Conservation (phyloP, 2,113 vertebrate species). For the Tetraodon nigroviridis region DNA sequence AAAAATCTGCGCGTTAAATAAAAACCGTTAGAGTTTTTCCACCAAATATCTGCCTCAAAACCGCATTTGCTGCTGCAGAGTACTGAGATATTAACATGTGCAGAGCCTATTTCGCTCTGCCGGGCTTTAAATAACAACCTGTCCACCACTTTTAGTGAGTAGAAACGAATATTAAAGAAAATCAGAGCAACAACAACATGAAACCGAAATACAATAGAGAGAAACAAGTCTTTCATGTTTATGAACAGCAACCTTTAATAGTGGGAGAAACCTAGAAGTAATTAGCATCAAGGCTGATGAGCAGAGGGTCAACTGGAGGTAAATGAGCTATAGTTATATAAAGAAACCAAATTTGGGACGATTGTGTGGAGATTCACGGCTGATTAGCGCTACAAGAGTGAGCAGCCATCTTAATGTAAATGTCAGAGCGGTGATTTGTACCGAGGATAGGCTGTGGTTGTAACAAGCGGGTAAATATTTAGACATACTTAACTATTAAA, state of each 20-base stretch:
- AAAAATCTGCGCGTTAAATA: too few relatives aligned
- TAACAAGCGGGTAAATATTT: slow-evolving; percentile 16
- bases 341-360: slow-evolving; percentile 7
- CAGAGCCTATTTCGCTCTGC: neutral
- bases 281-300: neutral
- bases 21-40: too few relatives aligned
- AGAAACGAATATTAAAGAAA: too few relatives aligned
- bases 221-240: too few relatives aligned
- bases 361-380: slow-evolving; percentile 20
- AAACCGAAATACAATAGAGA: too few relatives aligned
- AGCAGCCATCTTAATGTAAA: slow-evolving; percentile 8
- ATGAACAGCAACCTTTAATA: too few relatives aligned
- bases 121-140: neutral
- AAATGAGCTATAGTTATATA: slow-evolving; percentile 25
- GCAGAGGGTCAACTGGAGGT: slow-evolving; percentile 18
- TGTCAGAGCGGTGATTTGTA: slow-evolving; percentile 26
- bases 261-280: too few relatives aligned
- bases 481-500: slow-evolving; percentile 23
- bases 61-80: slow-evolving; percentile 1
- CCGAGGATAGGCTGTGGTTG: slow-evolving; percentile 4
- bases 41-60: neutral
- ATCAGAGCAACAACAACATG: too few relatives aligned
- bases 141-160: too few relatives aligned
- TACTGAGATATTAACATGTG: neutral
- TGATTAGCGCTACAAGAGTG: slow-evolving; percentile 26